Percentiles rank a stretch among this genome's conserved stretches.
These are phyloP conservation scores for Heteromurus nitidus DNA, from an alignment of 2,888 invertebrate species.

Conservation along the genomic window DNA sequence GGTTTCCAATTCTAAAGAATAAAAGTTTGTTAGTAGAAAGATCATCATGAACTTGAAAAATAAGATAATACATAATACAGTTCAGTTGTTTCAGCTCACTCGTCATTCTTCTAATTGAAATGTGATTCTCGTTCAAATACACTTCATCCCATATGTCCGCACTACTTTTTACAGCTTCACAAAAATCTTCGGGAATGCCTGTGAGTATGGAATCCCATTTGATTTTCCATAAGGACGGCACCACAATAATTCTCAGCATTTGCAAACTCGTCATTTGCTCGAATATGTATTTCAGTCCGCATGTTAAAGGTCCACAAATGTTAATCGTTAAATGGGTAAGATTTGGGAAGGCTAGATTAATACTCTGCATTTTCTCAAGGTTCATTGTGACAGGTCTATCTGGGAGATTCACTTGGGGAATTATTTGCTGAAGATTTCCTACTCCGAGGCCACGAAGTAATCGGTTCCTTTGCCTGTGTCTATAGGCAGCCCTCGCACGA, in stretches of 20 bases:
- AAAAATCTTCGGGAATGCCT: constrained; percentile 46
- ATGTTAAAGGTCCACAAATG: constrained; percentile 45
- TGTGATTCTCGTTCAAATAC: constrained; percentile 48
- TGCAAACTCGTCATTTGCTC: constrained; percentile 47
- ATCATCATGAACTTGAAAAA: background rate
- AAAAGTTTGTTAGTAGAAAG: no score
- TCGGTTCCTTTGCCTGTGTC: background rate
- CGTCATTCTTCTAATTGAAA: constrained; percentile 38
- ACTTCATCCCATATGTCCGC: constrained; percentile 53
- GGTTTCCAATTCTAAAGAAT: constrained; percentile 34
- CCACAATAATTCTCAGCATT: constrained; percentile 43
- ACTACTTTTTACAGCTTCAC: constrained; percentile 50
- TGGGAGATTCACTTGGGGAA: constrained; percentile 36
- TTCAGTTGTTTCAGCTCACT: constrained; percentile 43
- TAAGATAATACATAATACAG: background rate
- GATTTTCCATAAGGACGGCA: constrained; percentile 51
- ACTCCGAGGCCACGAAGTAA: background rate
- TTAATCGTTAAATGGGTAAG: constrained; percentile 39
- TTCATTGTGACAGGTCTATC: constrained; percentile 56
- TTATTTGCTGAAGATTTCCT: background rate
- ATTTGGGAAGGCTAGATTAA: constrained; percentile 54
- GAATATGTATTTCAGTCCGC: constrained; percentile 55
- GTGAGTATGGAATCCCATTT: constrained; percentile 54
- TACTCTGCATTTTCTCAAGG: constrained; percentile 47
- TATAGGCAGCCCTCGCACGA: background rate